phyloP scores from a whole-genome alignment of 1,140 invertebrate species.

The Linepithema humile region DNA sequence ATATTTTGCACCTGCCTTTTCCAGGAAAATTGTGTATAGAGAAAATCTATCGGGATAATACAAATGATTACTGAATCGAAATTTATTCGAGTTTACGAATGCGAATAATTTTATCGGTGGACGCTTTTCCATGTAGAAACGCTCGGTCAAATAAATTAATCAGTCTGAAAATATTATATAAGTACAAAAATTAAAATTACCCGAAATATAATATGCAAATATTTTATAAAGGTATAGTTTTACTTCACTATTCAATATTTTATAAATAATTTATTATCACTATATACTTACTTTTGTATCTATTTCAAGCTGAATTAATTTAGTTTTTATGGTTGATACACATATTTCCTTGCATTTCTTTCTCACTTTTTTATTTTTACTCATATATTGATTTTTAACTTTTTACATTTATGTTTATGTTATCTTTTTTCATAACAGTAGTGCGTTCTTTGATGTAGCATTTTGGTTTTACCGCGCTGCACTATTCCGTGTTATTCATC shows the following conservation, averaged over 20 bases:
- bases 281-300: too few species aligned
- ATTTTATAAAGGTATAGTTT: too few species aligned
- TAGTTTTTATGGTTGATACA: too few species aligned
- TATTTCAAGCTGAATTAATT: too few species aligned
- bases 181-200: neutral
- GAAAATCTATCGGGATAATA: neutral
- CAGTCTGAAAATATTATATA: neutral
- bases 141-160: neutral
- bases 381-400: neutral
- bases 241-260: too few species aligned
- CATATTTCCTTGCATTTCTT: too few species aligned
- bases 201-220: neutral
- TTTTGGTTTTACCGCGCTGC: neutral
- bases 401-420: slow-evolving; percentile 6
- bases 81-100: neutral
- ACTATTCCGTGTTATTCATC: slow-evolving; percentile 41
- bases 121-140: neutral
- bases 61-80: neutral
- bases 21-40: neutral
- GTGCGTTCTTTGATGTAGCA: slow-evolving; percentile 26
- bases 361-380: too few species aligned
- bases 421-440: neutral
- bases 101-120: neutral
- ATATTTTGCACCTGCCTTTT: neutral
- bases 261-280: too few species aligned